Conservation (phyloP, 2,113 vertebrate species). For the Gallinago undulata region DNA sequence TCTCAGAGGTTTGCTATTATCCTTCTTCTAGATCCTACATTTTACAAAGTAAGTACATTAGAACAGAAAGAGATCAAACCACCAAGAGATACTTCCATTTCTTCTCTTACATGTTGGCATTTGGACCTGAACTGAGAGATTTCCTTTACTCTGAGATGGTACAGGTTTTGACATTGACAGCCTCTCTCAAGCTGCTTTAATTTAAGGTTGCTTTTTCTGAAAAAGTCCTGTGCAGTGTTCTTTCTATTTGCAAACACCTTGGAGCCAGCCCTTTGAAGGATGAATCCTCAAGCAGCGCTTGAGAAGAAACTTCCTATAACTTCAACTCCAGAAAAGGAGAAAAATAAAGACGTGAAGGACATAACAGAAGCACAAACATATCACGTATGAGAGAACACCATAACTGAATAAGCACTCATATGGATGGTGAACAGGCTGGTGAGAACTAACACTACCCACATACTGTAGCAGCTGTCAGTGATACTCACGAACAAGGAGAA, state of each 20-base stretch:
- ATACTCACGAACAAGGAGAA: not conserved
- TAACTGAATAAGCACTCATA: not conserved
- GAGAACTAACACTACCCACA: constrained; percentile 8
- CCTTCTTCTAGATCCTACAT: not conserved
- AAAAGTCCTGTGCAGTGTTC: not conserved
- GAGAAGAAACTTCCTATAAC: not conserved
- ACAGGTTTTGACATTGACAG: not conserved
- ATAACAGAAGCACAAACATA: not conserved
- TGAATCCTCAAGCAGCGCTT: not conserved
- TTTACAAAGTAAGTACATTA: not conserved
- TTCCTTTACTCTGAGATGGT: not conserved
- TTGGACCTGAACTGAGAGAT: not conserved
- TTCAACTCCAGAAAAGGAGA: not conserved
- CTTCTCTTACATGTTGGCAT: not conserved
- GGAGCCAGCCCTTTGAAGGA: not conserved
- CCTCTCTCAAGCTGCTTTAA: not conserved
- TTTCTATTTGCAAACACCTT: not conserved
- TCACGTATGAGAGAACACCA: not conserved
- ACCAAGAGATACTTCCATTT: not conserved
- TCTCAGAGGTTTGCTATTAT: not conserved
- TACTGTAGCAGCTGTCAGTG: not conserved
- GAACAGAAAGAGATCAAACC: not conserved
- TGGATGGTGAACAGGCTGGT: not conserved
- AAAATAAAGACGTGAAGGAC: not conserved
- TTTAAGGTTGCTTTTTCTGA: not conserved